Base-by-base conservation (phyloP, 2,888 invertebrate species). In the Panorpa germanica region DNA sequence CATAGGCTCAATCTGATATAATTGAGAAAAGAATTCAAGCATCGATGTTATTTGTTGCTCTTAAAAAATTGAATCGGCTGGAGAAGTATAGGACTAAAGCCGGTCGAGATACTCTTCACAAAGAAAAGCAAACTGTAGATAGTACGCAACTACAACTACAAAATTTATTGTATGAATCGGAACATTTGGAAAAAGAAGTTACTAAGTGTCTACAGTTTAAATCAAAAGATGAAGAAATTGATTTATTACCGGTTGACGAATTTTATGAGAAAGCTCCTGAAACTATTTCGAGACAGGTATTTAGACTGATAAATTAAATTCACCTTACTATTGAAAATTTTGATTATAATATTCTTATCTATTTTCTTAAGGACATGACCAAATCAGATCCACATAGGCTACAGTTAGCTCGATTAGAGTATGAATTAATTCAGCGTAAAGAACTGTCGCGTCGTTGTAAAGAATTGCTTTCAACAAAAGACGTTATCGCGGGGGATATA, bases 181-280 rank as follows among this genome's bases (percentile, higher is more conserved):
- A 85, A 47, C 90, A 95, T 58, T 60, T 95, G 12, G 78, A 86
- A 41, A 85, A 86, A 42, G 93, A 95, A 63, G 86, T 88, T n/a
- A 73, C 80, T 12, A 86, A 88, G 45, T 93, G 93, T 47, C 65
- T 88, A 35, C 85, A 91, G 47, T 93, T 91, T 49, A 91, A 86
- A 48, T 91, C 91, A 7, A 83, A 85, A 50, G 90, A 93, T 63
- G 86, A 91, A 55, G 77, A 78, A 45, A 86, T 95, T 43, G 80
- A 88, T 45, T 59, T 95, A 28, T 77, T 95, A 2, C 55, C 81
- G 1, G 62, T 80, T 29, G 74, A 80, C 33, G 80, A 86, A 44
- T 93, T 93, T 51, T 78, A 76, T 45, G 60, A 62, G 42, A 67
- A 76, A 49, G 86, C 88, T 12, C 82, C 85, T 6, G 52, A 60